Conservation (phyloP, 2,113 vertebrate genomes). For the Clinocottus analis region DNA sequence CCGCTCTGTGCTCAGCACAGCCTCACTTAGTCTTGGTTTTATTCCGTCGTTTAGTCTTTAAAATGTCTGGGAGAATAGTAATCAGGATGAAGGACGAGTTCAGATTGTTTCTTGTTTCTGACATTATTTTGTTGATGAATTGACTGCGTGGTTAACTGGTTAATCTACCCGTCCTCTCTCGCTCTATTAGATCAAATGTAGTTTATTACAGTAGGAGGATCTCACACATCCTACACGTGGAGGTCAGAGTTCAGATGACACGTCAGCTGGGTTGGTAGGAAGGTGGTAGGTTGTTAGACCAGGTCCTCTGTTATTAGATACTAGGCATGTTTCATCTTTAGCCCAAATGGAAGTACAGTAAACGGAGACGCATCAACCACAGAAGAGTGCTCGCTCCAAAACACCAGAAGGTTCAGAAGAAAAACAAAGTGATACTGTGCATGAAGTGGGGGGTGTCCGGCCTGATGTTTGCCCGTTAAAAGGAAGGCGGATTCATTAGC, state of each 20-base stretch:
- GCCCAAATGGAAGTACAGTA: background rate
- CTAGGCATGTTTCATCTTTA: background rate
- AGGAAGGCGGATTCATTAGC: constrained; percentile 41
- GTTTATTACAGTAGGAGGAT: background rate
- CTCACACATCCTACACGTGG: background rate
- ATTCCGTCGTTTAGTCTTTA: too few species aligned
- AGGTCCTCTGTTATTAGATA: background rate
- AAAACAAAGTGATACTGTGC: background rate
- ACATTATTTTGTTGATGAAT: too few species aligned
- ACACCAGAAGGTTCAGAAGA: background rate
- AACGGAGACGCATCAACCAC: background rate
- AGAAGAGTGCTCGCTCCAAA: background rate
- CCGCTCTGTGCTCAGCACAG: too few species aligned
- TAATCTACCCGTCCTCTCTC: too few species aligned
- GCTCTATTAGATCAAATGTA: background rate
- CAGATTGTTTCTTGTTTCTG: too few species aligned
- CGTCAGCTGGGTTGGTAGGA: background rate
- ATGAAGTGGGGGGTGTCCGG: constrained; percentile 1
- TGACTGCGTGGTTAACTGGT: too few species aligned
- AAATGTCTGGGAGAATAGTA: too few species aligned
- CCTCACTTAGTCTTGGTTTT: too few species aligned
- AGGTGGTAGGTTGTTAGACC: background rate
- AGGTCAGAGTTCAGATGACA: background rate
- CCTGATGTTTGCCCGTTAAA: constrained; percentile 6
- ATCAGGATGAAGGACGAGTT: too few species aligned